Conservation (phyloP, 35 echinoderm and acorn worm species). For the Stichopus chloronotus region DNA sequence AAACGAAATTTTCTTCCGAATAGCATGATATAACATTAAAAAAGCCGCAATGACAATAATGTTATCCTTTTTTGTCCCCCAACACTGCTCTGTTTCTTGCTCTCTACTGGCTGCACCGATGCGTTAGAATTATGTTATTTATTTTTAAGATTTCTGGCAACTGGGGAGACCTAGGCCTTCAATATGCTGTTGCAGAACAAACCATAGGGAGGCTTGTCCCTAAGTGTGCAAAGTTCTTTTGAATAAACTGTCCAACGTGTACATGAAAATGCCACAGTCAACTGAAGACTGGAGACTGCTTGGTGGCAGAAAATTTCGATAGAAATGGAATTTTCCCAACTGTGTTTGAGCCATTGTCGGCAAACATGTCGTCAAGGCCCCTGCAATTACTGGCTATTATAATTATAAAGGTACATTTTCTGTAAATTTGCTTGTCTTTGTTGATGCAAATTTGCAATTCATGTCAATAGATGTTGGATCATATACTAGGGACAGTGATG, state of each 20-base stretch:
- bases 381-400: conserved; percentile 20
- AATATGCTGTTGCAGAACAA: not conserved
- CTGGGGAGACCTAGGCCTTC: not conserved
- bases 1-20: too few species aligned
- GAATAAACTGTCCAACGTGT: not conserved
- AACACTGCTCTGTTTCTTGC: too few species aligned
- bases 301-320: not conserved
- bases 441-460: conserved; percentile 55
- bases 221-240: conserved; percentile 9
- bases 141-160: conserved; percentile 31
- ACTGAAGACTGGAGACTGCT: not conserved
- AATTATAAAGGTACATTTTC: conserved; percentile 58
- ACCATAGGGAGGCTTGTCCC: not conserved
- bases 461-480: conserved; percentile 40
- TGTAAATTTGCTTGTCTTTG: conserved; percentile 51
- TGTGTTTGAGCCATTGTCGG: conserved; percentile 46
- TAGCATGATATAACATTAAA: too few species aligned
- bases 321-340: conserved; percentile 44
- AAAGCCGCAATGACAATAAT: too few species aligned
- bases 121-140: too few species aligned
- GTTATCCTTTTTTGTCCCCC: too few species aligned
- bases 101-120: too few species aligned
- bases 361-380: conserved; percentile 40
- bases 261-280: not conserved
- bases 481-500: conserved; percentile 44